Conservation (phyloP, 1,140 invertebrate genomes). For the Elysia chlorotica region DNA sequence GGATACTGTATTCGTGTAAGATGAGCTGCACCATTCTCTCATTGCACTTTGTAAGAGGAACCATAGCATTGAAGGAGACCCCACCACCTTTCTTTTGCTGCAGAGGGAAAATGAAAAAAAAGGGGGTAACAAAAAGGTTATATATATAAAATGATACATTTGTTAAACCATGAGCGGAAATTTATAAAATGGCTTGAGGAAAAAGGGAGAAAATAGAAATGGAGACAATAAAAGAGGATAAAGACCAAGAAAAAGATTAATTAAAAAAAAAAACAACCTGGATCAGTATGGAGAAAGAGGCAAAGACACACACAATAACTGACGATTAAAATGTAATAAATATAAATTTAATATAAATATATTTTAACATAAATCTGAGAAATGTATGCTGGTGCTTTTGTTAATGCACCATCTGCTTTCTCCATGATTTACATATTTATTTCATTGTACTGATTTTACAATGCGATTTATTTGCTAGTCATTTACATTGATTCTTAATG, state of each 20-base stretch:
- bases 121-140: neutral
- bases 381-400: no score
- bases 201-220: no score
- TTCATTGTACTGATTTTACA: no score
- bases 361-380: no score
- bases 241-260: neutral
- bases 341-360: no score
- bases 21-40: constrained; percentile 99
- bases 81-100: constrained; percentile 95
- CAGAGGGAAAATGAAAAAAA: constrained; percentile 37
- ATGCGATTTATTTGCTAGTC: no score
- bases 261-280: neutral
- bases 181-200: neutral
- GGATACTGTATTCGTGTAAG: constrained; percentile 90
- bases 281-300: neutral
- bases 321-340: no score
- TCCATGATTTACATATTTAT: no score
- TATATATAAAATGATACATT: no score
- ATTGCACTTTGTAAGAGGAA: constrained; percentile 89
- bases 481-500: no score
- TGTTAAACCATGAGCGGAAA: no score
- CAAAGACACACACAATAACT: neutral
- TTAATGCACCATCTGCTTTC: no score
- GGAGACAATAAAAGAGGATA: neutral
- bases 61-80: constrained; percentile 97